Evolutionary conservation across 2,797 vertebrate genomes (phyloP).

Genomic region (Prionace glauca): DNA sequence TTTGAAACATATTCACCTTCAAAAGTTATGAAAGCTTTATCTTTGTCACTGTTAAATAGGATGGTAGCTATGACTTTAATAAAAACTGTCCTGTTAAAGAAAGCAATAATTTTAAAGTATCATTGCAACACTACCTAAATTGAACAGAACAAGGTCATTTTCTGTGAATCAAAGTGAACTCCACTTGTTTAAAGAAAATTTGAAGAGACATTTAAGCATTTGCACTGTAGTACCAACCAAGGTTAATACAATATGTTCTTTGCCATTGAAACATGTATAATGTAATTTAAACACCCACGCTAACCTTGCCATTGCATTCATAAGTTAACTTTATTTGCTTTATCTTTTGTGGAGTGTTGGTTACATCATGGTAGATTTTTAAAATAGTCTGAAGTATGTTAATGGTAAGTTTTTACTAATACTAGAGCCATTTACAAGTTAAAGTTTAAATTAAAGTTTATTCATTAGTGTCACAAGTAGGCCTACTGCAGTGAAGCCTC

Average conservation of each 20-base stretch:
- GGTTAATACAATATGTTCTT: neutral
- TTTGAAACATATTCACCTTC: too few relatives aligned
- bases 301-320: neutral
- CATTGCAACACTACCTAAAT: neutral
- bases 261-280: neutral
- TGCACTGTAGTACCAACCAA: neutral
- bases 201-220: slow-evolving; percentile 6
- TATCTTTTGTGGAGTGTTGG: neutral
- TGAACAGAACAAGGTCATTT: neutral
- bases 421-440: too few relatives aligned
- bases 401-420: too few relatives aligned
- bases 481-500: too few relatives aligned
- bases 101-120: neutral
- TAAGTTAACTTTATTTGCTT: neutral
- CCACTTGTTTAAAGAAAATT: neutral
- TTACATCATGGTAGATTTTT: too few relatives aligned
- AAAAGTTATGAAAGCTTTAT: too few relatives aligned
- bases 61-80: too few relatives aligned
- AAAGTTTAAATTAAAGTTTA: too few relatives aligned
- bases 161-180: neutral
- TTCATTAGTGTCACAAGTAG: too few relatives aligned
- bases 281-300: neutral
- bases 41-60: too few relatives aligned
- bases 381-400: too few relatives aligned
- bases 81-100: neutral